These are phyloP conservation scores for Harpalus rubripes DNA, from an alignment of 2,888 invertebrate species.

Conservation along the genomic window DNA sequence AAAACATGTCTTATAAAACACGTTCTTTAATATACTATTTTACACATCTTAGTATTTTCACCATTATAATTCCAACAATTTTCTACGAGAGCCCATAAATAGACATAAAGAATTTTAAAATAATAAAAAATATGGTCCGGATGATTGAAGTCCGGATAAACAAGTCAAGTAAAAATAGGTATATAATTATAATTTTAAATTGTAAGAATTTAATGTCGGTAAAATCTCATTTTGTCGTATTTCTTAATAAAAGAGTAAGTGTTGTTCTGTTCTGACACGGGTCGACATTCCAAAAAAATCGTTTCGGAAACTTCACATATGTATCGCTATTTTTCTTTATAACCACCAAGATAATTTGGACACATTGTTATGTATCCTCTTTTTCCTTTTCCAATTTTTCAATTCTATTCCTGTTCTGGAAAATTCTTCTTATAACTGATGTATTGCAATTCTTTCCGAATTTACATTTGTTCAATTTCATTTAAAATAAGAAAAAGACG, in stretches of 20 bases:
- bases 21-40: too few species aligned
- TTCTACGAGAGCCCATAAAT: too few species aligned
- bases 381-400: background rate
- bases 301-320: constrained; percentile 5
- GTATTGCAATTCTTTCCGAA: background rate
- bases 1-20: too few species aligned
- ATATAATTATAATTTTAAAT: too few species aligned
- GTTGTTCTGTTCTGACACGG: constrained; percentile 5
- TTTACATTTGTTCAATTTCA: background rate
- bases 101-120: too few species aligned
- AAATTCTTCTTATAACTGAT: background rate
- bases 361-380: constrained; percentile 4
- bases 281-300: constrained; percentile 17
- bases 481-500: background rate
- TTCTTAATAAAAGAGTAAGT: constrained; percentile 7
- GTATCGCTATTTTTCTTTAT: background rate
- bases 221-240: constrained; percentile 12
- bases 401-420: background rate
- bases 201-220: background rate
- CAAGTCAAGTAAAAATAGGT: too few species aligned
- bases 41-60: too few species aligned
- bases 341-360: constrained; percentile 8
- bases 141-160: too few species aligned
- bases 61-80: too few species aligned
- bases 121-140: too few species aligned